Evolutionary conservation across 2,888 invertebrate genomes (phyloP).

Genomic region (Marasmarcha lunaedactyla): DNA sequence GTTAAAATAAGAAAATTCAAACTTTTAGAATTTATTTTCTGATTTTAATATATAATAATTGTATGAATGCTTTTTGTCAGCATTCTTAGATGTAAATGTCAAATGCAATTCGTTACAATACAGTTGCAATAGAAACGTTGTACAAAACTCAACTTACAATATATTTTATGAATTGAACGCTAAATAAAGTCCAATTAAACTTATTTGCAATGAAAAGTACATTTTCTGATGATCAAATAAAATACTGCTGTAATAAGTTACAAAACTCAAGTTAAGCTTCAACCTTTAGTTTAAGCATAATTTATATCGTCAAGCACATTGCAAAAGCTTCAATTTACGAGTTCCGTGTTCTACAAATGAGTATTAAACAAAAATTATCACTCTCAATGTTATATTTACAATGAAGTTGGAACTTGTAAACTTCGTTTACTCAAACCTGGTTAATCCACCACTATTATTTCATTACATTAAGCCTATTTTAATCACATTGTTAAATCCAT

Average conservation of each 20-base stretch:
- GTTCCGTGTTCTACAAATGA: not conserved
- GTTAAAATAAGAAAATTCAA: conserved; percentile 27
- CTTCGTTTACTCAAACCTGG: conserved; percentile 1
- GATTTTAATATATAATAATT: conserved; percentile 63
- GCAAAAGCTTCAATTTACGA: not conserved
- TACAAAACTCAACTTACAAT: conserved; percentile 61
- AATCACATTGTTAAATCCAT: conserved; percentile 54
- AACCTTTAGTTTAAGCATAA: not conserved
- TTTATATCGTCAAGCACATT: not conserved
- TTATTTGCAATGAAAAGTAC: conserved; percentile 19
- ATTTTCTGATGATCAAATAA: not conserved
- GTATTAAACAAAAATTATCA: not conserved
- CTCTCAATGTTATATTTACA: conserved; percentile 1
- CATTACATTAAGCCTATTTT: conserved; percentile 46
- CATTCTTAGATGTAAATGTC: conserved; percentile 48
- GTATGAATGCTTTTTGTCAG: conserved; percentile 52
- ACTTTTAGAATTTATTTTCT: conserved; percentile 57
- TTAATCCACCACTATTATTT: not conserved
- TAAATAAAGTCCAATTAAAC: conserved; percentile 27
- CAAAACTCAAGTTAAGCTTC: not conserved
- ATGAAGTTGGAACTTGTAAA: conserved; percentile 17
- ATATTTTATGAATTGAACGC: conserved; percentile 34
- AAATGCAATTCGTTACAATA: conserved; percentile 51
- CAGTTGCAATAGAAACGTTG: conserved; percentile 58
- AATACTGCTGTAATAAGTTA: not conserved